Conservation (phyloP, 2,797 vertebrate genomes). For the Amblyraja radiata region DNA sequence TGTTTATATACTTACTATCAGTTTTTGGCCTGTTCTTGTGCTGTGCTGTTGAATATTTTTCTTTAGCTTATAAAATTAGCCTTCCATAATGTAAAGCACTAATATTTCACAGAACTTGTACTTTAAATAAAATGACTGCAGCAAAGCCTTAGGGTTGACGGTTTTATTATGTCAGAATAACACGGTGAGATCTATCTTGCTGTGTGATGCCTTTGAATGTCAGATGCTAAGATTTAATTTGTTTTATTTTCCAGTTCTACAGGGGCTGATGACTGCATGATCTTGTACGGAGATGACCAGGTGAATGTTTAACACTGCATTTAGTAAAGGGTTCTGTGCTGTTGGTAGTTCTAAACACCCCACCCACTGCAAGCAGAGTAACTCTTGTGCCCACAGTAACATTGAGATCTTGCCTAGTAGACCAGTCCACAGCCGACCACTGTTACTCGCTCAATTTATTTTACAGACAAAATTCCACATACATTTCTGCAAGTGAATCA, state of each 20-base stretch:
- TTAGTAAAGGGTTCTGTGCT: not conserved
- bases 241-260: slow-evolving; percentile 44
- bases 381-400: not conserved
- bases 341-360: not conserved
- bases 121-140: not conserved
- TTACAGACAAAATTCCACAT: not conserved
- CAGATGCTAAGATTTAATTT: not conserved
- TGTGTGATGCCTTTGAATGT: not conserved
- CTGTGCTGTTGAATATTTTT: not conserved
- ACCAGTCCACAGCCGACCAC: not conserved
- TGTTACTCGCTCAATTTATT: not conserved
- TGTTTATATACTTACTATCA: too few relatives aligned
- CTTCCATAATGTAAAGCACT: not conserved
- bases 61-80: not conserved
- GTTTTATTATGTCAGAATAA: not conserved
- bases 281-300: slow-evolving; percentile 69
- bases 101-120: not conserved
- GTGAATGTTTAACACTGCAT: slow-evolving; percentile 46
- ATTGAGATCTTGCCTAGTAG: not conserved
- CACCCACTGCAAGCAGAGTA: not conserved
- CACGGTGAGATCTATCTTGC: not conserved
- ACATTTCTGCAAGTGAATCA: not conserved
- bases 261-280: slow-evolving; percentile 62
- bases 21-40: too few relatives aligned
- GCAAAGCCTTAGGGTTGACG: not conserved